Evolutionary conservation across 1,140 invertebrate species (phyloP), one percentile per base, ranked within the genome.

Genomic region (Drosophila repleta): DNA sequence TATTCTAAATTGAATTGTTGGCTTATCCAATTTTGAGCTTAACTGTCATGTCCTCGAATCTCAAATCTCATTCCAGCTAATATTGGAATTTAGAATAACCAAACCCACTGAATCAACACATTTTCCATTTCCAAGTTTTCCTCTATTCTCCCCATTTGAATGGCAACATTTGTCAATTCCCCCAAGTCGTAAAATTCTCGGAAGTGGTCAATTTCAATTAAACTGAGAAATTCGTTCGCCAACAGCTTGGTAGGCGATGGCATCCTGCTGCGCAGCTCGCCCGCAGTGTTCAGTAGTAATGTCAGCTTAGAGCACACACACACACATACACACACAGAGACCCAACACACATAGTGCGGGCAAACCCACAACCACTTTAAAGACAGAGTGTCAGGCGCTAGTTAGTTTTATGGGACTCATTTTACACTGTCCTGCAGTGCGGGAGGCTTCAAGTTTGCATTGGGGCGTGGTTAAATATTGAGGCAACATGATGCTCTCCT

Each of bases 351-450:
- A 17, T 51, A 51, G 15, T 37, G 18, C 7, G 10, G 11, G 32
- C 8, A 35, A 35, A 35, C 18, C 24, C n/a, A 18, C 55, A 57
- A 43, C 17, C 66, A 65, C 62, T 72, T 66, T 58, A 58, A 56
- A 58, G 39, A 11, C 39, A 85, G 72, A 85, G 77, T 85, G 69
- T 61, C 74, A 65, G 77, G 39, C 58, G 61, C 43, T 66, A 68
- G 82, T 85, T 87, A 76, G 81, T 87, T 85, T 85, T 74, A 85
- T 87, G 76, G 65, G 56, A 78, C 87, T 87, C 39, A 74, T 73
- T 74, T 75, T 78, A 85, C 81, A 85, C 82, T 78, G 63, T 87
- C 82, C 82, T 72, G 82, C 78, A 21, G 82, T 41, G 81, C 69
- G 73, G 64, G 56, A 73, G 64, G 56, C 66, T 81, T 76, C 58